Percentiles rank a stretch among this genome's conserved stretches.
These are phyloP conservation scores for Amphipoea oculea DNA, from an alignment of 2,888 invertebrate species.

Conservation along the genomic window DNA sequence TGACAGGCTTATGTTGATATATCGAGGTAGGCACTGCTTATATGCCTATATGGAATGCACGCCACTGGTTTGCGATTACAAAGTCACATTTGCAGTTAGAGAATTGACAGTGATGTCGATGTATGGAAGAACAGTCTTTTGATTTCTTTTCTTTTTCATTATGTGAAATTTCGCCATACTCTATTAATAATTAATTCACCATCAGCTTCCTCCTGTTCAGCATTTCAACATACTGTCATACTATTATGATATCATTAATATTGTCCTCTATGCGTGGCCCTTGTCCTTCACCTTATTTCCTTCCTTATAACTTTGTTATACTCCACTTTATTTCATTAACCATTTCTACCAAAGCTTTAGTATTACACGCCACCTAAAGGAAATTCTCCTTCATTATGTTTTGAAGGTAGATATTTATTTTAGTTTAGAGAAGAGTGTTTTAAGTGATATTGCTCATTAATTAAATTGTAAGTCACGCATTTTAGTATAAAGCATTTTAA, in stretches of 20 bases:
- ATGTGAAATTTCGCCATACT: background rate
- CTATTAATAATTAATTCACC: background rate
- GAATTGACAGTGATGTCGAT: no score
- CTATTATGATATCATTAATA: constrained; percentile 1
- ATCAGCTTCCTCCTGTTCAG: background rate
- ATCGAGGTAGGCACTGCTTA: no score
- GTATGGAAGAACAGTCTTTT: no score
- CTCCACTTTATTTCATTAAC: constrained; percentile 47
- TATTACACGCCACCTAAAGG: constrained; percentile 19
- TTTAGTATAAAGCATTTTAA: background rate
- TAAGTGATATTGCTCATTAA: background rate
- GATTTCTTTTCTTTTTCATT: no score
- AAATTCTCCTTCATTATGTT: constrained; percentile 20
- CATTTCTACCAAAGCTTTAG: constrained; percentile 18
- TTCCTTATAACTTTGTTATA: constrained; percentile 22
- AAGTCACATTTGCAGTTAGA: no score
- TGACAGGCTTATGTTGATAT: no score
- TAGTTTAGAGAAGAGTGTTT: background rate
- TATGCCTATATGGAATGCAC: no score
- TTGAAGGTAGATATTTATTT: background rate
- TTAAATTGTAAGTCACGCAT: background rate
- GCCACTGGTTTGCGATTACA: no score
- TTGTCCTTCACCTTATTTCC: background rate
- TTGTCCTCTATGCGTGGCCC: background rate
- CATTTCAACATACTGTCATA: background rate